Percentiles rank a stretch among this genome's conserved stretches.
phyloP scores from a whole-genome alignment of 1,140 invertebrate species.

The Cyphomyrmex costatus region DNA sequence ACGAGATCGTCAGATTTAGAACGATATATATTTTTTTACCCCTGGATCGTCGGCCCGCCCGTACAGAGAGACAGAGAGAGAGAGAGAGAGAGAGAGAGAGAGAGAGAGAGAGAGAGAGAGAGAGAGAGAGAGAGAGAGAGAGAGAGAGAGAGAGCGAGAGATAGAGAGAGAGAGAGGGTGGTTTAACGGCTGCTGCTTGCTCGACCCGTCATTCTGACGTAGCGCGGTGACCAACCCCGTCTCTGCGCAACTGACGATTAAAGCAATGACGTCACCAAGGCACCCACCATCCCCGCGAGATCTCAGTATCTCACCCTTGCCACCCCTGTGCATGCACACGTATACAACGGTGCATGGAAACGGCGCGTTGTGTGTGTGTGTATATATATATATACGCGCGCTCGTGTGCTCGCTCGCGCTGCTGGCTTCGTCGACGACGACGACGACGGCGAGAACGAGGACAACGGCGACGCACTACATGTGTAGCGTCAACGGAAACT shows the following conservation, averaged over 20 bases:
- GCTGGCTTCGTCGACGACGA: too few species aligned
- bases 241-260: slow-evolving; percentile 76
- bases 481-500: slow-evolving; percentile 17
- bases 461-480: too few species aligned
- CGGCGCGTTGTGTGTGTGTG: too few species aligned
- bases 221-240: slow-evolving; percentile 65
- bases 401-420: too few species aligned
- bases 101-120: slow-evolving; percentile 31
- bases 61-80: slow-evolving; percentile 39
- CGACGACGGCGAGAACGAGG: too few species aligned
- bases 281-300: slow-evolving; percentile 43
- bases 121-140: slow-evolving; percentile 32
- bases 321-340: background rate
- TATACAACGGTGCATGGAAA: background rate
- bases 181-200: slow-evolving; percentile 69
- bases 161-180: slow-evolving; percentile 50
- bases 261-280: slow-evolving; percentile 72
- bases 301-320: slow-evolving; percentile 47
- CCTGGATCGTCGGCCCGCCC: slow-evolving; percentile 74
- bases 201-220: slow-evolving; percentile 78
- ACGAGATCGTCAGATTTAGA: slow-evolving; percentile 10
- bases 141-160: slow-evolving; percentile 47
- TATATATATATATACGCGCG: too few species aligned
- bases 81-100: slow-evolving; percentile 31
- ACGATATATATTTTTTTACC: slow-evolving; percentile 67